Evolutionary conservation across 2,888 invertebrate genomes (phyloP).

Genomic region (Philereme vetulata): DNA sequence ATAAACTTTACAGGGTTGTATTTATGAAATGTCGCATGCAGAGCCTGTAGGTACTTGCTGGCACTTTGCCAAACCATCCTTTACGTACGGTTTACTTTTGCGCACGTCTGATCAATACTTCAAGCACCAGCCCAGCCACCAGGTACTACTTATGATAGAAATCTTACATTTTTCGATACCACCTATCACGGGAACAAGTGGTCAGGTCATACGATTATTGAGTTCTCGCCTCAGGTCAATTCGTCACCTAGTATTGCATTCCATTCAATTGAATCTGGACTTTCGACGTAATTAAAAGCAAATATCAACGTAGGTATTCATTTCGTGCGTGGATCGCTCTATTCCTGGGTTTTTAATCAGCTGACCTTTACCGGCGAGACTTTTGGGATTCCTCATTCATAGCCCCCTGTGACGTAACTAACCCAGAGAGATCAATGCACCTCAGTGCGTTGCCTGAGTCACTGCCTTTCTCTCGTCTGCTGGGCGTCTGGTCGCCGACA

Average conservation of each 20-base stretch:
- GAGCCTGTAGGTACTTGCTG: constrained; percentile 28
- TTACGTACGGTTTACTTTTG: constrained; percentile 28
- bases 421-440: constrained; percentile 54
- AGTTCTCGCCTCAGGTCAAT: constrained; percentile 13
- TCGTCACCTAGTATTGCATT: constrained; percentile 6
- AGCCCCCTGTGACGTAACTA: constrained; percentile 43
- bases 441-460: constrained; percentile 46
- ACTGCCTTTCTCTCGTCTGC: constrained; percentile 75
- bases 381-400: constrained; percentile 24
- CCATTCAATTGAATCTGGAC: background rate
- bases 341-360: constrained; percentile 4
- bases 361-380: constrained; percentile 18
- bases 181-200: background rate
- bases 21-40: constrained; percentile 34
- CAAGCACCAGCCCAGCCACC: constrained; percentile 16
- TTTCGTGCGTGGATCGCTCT: constrained; percentile 8
- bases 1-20: constrained; percentile 9
- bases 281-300: background rate
- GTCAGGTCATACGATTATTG: no score
- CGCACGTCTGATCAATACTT: constrained; percentile 35
- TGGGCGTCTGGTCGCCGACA: constrained; percentile 57
- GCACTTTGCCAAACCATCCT: constrained; percentile 32
- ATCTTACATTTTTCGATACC: constrained; percentile 20
- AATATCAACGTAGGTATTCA: background rate
- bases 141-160: constrained; percentile 14